Evolutionary conservation across 2,113 vertebrate species (phyloP).

Genomic region (Oryzias curvinotus): DNA sequence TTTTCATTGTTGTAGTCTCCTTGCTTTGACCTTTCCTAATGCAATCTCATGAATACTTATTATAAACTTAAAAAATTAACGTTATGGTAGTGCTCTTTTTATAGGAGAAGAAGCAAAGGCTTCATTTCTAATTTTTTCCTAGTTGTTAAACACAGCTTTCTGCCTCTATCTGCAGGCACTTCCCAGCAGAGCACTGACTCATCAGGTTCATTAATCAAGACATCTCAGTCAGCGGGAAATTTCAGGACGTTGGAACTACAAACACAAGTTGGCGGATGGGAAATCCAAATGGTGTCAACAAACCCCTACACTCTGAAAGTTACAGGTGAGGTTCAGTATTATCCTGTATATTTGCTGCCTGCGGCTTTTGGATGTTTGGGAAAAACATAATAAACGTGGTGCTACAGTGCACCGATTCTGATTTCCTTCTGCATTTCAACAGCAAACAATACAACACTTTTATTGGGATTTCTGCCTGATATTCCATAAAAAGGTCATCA

Average conservation of each 20-base stretch:
- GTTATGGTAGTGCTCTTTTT: too few species aligned
- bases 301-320: constrained; percentile 62
- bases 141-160: neutral
- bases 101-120: neutral
- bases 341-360: neutral
- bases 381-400: neutral
- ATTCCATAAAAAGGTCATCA: too few species aligned
- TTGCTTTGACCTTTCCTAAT: too few species aligned
- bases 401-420: too few species aligned
- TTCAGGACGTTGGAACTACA: constrained; percentile 43
- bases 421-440: too few species aligned
- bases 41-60: too few species aligned
- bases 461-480: too few species aligned
- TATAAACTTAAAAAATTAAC: too few species aligned
- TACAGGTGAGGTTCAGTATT: constrained; percentile 44
- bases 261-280: constrained; percentile 53
- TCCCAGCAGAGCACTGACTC: constrained; percentile 36
- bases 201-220: constrained; percentile 39
- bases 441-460: too few species aligned
- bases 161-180: constrained; percentile 30
- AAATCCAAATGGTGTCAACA: constrained; percentile 42
- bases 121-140: neutral
- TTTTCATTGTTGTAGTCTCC: too few species aligned
- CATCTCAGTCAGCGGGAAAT: constrained; percentile 52
- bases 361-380: neutral